Conservation (phyloP, 2,797 vertebrate species). For the Enteromius treurensis region DNA sequence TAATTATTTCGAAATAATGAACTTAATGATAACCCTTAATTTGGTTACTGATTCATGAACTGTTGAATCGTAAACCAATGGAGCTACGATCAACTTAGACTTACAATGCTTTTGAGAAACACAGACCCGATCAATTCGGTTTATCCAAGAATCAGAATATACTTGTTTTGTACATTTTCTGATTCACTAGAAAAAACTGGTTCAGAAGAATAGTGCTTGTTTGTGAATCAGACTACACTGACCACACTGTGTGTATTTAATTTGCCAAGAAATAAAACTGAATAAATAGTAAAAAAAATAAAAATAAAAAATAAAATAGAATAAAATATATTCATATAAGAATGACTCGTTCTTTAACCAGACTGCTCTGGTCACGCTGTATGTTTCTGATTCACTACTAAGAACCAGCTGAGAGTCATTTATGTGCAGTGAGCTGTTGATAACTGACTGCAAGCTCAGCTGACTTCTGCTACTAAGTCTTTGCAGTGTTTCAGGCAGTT, state of each 20-base stretch:
- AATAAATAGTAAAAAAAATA: too few species aligned
- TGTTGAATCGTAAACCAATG: background rate
- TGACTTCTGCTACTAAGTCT: background rate
- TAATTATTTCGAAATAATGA: background rate
- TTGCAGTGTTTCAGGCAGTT: slow-evolving; percentile 21
- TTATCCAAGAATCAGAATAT: background rate
- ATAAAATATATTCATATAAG: background rate
- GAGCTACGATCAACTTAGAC: too few species aligned
- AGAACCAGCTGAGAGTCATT: background rate
- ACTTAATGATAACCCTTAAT: background rate
- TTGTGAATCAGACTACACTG: background rate
- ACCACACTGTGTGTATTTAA: background rate
- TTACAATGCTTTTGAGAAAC: too few species aligned
- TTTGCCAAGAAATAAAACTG: background rate
- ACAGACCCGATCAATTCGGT: background rate
- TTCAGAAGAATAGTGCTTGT: background rate
- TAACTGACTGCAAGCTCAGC: slow-evolving; percentile 20
- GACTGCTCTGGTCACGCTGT: background rate
- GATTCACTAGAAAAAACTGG: background rate
- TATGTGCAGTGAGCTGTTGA: background rate
- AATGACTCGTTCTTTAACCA: background rate
- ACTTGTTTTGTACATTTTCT: background rate
- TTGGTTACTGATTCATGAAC: background rate
- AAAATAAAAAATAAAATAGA: too few species aligned
- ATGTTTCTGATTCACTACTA: background rate